Base-by-base conservation (phyloP, 2,888 invertebrate genomes). In the Ichneumon xanthorius region DNA sequence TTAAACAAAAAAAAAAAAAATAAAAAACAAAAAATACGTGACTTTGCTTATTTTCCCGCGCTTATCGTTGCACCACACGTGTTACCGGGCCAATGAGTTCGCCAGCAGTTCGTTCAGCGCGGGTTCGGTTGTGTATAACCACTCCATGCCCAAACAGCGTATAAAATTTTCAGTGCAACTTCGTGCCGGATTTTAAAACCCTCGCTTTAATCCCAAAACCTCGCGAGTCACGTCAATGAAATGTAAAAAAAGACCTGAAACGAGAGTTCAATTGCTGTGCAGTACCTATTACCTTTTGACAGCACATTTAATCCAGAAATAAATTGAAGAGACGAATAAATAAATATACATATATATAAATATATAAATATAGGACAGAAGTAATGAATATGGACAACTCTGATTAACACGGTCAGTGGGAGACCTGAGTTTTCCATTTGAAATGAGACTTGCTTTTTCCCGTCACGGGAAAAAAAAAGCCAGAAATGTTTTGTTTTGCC, bases 31-130 rank as follows among this genome's bases (percentile, higher is more conserved):
- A 92, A 63, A 91, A 92, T 92, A 92, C 92, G 92, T 92, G 92
- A 92, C 92, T 90, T 87, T 82, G 91, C 92, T 91, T 91, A 91
- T 91, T 92, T 90, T 88, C 53, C 76, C 82, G 78, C 70, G 90
- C 92, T 92, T 92, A 92, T 92, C 92, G 90, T 89, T 81, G 80
- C 87, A 86, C 89, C 90, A 89, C 91, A 90, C 92, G 88, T 89
- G 89, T 88, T 85, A 84, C 85, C 72, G 63, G 63, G 73, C 37
- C 85, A 75, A 85, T 84, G 73, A 80, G 79, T 86, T 83, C 87
- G 83, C 85, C 86, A 86, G 65, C 77, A 73, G 72, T 75, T 73
- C 72, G 84, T 33, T 72, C 73, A 77, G 71, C 68, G 53, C 48
- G 67, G 45, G 40, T 9, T 48, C 55, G 68, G 50, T 87, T 87